Evolutionary conservation across 53 echinoderm and acorn worm genomes (phyloP).

Genomic region (Antedon mediterranea): DNA sequence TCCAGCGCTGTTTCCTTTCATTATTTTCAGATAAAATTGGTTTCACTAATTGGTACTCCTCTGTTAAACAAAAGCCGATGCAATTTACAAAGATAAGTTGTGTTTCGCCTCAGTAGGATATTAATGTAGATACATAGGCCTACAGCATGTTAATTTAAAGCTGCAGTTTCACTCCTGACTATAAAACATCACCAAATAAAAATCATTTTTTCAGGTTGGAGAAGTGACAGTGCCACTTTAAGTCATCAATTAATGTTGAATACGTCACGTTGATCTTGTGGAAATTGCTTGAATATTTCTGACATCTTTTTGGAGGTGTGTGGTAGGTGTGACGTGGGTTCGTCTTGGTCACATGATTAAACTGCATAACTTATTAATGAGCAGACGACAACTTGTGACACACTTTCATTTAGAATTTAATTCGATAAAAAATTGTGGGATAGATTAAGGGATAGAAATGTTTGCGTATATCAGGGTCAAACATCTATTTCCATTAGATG

Average conservation of each 20-base stretch:
- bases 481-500: too few relatives aligned
- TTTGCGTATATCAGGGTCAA: too few relatives aligned
- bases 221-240: too few relatives aligned
- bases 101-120: neutral
- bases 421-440: too few relatives aligned
- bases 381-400: neutral
- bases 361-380: neutral
- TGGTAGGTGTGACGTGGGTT: neutral
- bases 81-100: neutral
- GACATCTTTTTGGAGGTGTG: neutral
- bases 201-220: too few relatives aligned
- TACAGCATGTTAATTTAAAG: too few relatives aligned
- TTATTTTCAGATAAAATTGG: neutral
- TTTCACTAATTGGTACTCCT: neutral
- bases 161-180: too few relatives aligned
- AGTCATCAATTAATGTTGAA: too few relatives aligned
- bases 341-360: neutral
- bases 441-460: too few relatives aligned
- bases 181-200: too few relatives aligned
- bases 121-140: too few relatives aligned
- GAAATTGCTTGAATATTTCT: neutral
- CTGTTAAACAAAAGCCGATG: neutral
- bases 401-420: too few relatives aligned
- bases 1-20: neutral
- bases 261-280: neutral